Conservation (phyloP, 2,888 invertebrate genomes). For the Hedychridium roseum region DNA sequence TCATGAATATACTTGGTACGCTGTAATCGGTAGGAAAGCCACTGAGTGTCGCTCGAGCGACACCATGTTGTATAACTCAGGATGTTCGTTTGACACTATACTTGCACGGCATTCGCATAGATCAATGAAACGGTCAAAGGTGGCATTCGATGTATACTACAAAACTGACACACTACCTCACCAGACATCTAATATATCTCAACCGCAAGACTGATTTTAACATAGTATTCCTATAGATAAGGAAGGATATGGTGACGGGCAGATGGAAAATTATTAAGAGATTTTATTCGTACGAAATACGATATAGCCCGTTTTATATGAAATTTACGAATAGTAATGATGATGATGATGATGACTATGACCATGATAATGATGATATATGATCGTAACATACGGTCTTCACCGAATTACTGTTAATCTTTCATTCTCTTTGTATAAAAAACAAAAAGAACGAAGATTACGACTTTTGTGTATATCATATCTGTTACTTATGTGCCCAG, state of each 20-base stretch:
- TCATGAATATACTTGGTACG: too few species aligned
- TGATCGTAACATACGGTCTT: constrained; percentile 28
- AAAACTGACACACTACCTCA: constrained; percentile 63
- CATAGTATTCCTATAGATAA: constrained; percentile 61
- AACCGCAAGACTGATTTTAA: constrained; percentile 64
- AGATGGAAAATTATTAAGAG: constrained; percentile 18
- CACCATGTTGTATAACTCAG: too few species aligned
- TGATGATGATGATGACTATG: constrained; percentile 1
- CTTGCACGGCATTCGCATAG: too few species aligned
- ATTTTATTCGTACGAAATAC: constrained; percentile 49
- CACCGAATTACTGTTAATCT: constrained; percentile 35
- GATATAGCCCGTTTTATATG: constrained; percentile 39
- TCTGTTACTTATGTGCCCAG: constrained; percentile 30
- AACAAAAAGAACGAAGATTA: constrained; percentile 16
- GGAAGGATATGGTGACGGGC: constrained; percentile 13
- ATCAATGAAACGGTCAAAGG: too few species aligned
- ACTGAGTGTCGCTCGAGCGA: too few species aligned
- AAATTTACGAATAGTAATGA: constrained; percentile 14
- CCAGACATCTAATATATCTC: constrained; percentile 62
- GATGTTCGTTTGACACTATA: too few species aligned
- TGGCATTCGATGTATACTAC: constrained; percentile 59
- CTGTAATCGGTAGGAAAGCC: too few species aligned
- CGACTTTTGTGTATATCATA: constrained; percentile 30
- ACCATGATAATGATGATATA: constrained; percentile 5
- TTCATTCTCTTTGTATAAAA: constrained; percentile 31